A percentile compares a stretch with the other conserved stretches of the same genome.
Evolutionary conservation across 2,797 vertebrate genomes (phyloP).

Genomic region (Rhynchonycteris naso): DNA sequence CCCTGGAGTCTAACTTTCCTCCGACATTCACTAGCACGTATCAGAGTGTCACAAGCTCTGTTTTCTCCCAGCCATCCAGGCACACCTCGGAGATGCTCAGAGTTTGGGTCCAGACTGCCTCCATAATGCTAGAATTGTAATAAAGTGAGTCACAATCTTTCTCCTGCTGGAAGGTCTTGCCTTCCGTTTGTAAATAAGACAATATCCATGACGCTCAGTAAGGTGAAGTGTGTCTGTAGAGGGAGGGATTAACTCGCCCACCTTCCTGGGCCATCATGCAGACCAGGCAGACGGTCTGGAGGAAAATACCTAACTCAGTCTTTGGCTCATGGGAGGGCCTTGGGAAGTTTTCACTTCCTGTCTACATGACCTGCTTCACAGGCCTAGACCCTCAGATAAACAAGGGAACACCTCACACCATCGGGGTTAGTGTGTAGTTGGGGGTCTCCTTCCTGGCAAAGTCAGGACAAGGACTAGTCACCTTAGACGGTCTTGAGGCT

Average conservation of each 20-base stretch:
- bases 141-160: background rate
- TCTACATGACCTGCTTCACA: background rate
- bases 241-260: background rate
- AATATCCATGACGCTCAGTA: background rate
- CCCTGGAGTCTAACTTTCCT: background rate
- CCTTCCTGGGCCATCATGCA: background rate
- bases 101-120: background rate
- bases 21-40: background rate
- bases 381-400: background rate
- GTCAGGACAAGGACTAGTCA: background rate
- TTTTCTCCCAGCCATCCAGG: accelerated
- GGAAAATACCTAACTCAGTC: background rate
- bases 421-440: accelerated
- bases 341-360: background rate
- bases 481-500: background rate
- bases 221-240: background rate
- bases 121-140: background rate
- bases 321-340: background rate
- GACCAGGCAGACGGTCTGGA: background rate
- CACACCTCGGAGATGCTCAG: background rate
- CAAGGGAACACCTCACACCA: background rate
- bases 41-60: background rate
- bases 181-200: background rate
- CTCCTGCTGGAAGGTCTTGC: background rate
- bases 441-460: background rate